These are phyloP conservation scores for Eupeodes corollae DNA, from an alignment of 1,140 invertebrate species.

Conservation along the genomic window DNA sequence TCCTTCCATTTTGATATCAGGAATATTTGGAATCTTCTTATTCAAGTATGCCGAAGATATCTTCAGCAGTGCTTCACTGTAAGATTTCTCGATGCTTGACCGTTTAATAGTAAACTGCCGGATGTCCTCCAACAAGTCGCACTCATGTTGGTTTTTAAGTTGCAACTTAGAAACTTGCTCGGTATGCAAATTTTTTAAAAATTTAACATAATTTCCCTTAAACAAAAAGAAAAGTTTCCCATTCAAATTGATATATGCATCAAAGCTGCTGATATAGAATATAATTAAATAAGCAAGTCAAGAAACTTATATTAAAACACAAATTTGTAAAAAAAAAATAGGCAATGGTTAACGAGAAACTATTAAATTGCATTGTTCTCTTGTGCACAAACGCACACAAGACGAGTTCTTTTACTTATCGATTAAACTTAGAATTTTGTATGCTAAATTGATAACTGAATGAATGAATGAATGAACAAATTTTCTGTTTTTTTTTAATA, in stretches of 20 bases:
- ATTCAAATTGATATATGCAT: neutral
- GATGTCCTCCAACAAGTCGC: slow-evolving; percentile 86
- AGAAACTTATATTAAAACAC: neutral
- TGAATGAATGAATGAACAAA: too few species aligned
- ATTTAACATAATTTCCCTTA: slow-evolving; percentile 82
- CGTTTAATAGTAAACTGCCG: slow-evolving; percentile 85
- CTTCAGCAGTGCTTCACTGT: slow-evolving; percentile 84
- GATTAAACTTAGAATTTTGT: neutral
- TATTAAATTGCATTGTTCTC: neutral
- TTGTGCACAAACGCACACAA: neutral
- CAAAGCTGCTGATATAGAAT: neutral
- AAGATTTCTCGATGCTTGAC: slow-evolving; percentile 86
- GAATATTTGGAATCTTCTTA: slow-evolving; percentile 83
- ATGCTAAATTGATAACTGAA: neutral
- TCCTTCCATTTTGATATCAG: slow-evolving; percentile 77
- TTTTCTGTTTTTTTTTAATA: neutral
- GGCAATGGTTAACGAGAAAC: neutral
- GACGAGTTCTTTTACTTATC: neutral
- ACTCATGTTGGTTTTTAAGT: slow-evolving; percentile 91
- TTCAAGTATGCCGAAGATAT: slow-evolving; percentile 82
- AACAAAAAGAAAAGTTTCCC: neutral
- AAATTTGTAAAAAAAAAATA: neutral
- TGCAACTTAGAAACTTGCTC: slow-evolving; percentile 87
- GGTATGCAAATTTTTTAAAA: slow-evolving; percentile 80
- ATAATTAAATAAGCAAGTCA: neutral